Base-by-base conservation (phyloP, 2,113 vertebrate species). In the Hippocampus comes region DNA sequence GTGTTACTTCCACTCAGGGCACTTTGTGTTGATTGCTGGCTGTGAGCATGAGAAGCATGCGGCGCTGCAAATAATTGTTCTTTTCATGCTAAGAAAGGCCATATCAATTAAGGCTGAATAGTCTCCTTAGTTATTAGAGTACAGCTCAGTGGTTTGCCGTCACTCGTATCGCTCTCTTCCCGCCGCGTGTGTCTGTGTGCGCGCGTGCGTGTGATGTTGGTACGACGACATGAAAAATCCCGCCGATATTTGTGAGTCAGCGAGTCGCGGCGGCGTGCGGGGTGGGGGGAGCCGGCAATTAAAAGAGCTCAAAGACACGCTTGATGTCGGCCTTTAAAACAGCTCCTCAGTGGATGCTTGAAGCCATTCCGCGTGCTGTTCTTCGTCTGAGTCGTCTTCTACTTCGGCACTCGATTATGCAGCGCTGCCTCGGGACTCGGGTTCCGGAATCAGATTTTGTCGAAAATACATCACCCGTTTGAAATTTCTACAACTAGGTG, bases 91-190 rank as follows among this genome's bases (percentile, higher is more conserved):
- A 92, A 92, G 91, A 92, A 92, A 92, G 91, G 90, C 89, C 91
- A 92, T 92, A 92, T 94, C 92, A 92, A 92, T 93, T 93, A 93
- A 92, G 89, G 86, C 88, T 92, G 91, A 92, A 93, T 90, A 90
- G 88, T 90, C 91, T 91, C 85, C 84, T 86, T 91, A 91, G 90
- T 92, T 92, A 91, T 91, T 92, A 89, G 88, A 86, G 88, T 86
- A 87, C 86, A 81, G 87, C 92, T 87, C 91, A 91, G 93, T 91
- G 87, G 91, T 90, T 67, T 68, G 84, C 83, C 78, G 78, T 90
- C 85, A 80, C 77, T 86, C 87, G 80, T 84, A 75, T 66, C 63
- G 71, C 74, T 81, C 84, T 78, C 73, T 71, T 48, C 41, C 71
- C 41, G 21, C 43, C 74, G 67, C 59, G n/a, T 78, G 71, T 5